Evolutionary conservation across 2,797 vertebrate genomes (phyloP).

Genomic region (Acanthornis magna): DNA sequence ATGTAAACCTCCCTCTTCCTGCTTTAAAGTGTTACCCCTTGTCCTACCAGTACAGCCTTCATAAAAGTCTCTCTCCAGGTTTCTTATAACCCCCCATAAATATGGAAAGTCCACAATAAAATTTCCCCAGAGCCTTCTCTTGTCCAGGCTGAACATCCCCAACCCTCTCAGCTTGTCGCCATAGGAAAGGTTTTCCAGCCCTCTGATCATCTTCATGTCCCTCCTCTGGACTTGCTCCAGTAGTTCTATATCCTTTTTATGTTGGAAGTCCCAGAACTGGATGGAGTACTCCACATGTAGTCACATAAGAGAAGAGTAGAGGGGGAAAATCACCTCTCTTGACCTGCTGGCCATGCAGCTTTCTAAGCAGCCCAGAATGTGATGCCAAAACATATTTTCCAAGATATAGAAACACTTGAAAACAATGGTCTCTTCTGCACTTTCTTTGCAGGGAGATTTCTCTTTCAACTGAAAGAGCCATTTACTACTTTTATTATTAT

Average conservation of each 20-base stretch:
- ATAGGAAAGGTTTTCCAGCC: background rate
- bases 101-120: background rate
- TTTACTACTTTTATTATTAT: background rate
- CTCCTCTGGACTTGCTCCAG: background rate
- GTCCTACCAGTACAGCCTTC: background rate
- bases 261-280: background rate
- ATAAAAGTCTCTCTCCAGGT: background rate
- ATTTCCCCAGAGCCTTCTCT: background rate
- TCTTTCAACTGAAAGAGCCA: background rate
- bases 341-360: background rate
- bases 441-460: background rate
- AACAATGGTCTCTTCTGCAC: background rate
- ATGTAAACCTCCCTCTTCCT: background rate
- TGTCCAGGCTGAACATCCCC: background rate
- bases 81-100: background rate
- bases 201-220: background rate
- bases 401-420: background rate
- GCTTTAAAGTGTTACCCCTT: background rate
- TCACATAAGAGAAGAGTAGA: background rate
- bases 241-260: background rate
- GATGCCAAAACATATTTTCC: background rate
- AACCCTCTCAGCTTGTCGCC: background rate
- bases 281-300: background rate
- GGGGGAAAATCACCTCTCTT: background rate
- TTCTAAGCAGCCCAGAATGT: background rate